Base-by-base conservation (phyloP, 2,797 vertebrate genomes). In the Balearica regulorum region DNA sequence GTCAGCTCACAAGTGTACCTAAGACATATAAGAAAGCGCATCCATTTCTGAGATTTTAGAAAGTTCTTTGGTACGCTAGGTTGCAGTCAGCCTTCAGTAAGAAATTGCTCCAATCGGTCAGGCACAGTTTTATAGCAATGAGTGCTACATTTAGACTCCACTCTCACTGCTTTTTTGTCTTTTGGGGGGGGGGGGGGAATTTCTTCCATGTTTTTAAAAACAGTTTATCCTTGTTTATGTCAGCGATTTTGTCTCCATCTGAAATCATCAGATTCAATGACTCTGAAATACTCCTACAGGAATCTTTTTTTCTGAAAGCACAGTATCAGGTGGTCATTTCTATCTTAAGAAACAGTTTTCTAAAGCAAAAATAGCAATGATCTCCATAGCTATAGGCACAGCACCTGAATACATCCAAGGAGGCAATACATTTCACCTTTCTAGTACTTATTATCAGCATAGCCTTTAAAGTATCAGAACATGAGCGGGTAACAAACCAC, bases 51-150 rank as follows among this genome's bases (percentile, higher is more conserved):
- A 20, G 44, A 61, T 62, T 90, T 96, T 48, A 89, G 58, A 55
- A 89, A 57, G 53, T 82, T 94, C 66, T 89, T 89, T 70, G 31
- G 17, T 31, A 65, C 6, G 6, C 81, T 10, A 51, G 86, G 37
- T 8, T 83, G 43, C 69, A 95, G 85, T 65, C 79, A 94, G 54
- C 78, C 61, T 90, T 64, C 51, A 83, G 43, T 53, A 72, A 66
- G 58, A 96, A 93, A 96, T 51, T 73, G 61, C 53, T 90, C 55
- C 79, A 83, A 4, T 33, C 68, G 83, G 61, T 96, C 88, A 96
- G 57, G 46, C 53, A 65, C 12, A 1, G 71, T 80, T 96, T 94
- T 75, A 69, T 12, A 89, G 92, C 62, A 89, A 65, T 19, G 65
- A 89, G 11, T 28, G 24, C 29, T 65, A 29, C 49, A 61, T 89